Base-by-base conservation (phyloP, 2,797 vertebrate species). In the Malacoctenus gilli region DNA sequence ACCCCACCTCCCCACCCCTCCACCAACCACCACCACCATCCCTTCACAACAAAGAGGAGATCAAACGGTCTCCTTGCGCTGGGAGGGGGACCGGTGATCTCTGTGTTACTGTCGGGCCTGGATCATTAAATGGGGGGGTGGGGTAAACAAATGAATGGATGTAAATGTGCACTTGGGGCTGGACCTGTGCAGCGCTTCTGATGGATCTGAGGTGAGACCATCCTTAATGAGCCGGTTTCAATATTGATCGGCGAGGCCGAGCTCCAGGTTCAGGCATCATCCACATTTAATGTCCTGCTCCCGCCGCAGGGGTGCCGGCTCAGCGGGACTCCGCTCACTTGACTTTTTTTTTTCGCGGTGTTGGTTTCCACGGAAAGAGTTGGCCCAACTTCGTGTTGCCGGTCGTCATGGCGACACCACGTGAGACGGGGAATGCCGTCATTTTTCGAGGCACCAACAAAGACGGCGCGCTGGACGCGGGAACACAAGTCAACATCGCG, bases 61-160 rank as follows among this genome's bases (percentile, higher is more conserved):
- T 88, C 77, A 89, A 85, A 85, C 64, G 35, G 19, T 67, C 46
- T 52, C 57, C 61, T 65, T 14, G 5, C n/a, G n/a, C n/a, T n/a
- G n/a, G n/a, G n/a, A n/a, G 52, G 64, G 55, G 66, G 61, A 65
- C 66, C 36, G 3, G 55, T 68, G 65, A 74, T 64, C 53, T 63
- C 37, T 36, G 28, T 77, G 67, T 61, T 68, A 25, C 44, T 56
- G 58, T 37, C 15, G 28, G 59, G 36, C 56, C 58, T 32, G 21
- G 62, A 77, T 68, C 73, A 75, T 64, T 68, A 60, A 50, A 66
- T 47, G 20, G 52, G 50, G 51, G 69, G 50, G 20, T 52, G 50
- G 51, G 69, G 63, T 34, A 79, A 81, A 85, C 77, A 78, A 68
- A 75, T 65, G 39, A 48, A 16, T 25, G 31, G 36, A 59, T 61